Conservation (phyloP, 2,113 vertebrate species). For the Crotalus viridis region DNA sequence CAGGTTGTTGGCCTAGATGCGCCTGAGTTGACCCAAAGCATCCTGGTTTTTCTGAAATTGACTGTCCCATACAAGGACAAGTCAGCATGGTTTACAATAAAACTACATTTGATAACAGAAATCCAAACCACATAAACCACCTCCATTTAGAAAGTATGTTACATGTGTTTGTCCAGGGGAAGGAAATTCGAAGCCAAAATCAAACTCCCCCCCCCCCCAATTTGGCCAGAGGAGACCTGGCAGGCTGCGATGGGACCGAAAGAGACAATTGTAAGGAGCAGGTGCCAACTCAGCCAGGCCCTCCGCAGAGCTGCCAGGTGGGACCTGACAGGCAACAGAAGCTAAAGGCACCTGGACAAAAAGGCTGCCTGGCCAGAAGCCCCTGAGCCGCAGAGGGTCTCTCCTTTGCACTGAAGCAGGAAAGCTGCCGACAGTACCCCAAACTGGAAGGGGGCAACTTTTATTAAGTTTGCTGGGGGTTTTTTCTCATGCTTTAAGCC, state of each 20-base stretch:
- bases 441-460: background rate
- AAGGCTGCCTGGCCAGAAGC: background rate
- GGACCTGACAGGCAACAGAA: background rate
- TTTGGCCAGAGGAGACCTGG: background rate
- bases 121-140: background rate
- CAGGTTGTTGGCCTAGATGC: background rate
- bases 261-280: background rate
- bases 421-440: background rate
- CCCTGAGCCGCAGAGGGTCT: background rate
- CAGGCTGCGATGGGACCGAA: background rate
- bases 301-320: background rate
- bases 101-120: background rate
- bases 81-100: background rate
- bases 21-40: background rate
- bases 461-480: background rate
- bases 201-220: background rate
- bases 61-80: background rate
- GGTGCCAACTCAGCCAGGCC: background rate
- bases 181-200: background rate
- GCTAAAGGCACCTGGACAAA: background rate
- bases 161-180: background rate
- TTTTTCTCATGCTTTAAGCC: background rate
- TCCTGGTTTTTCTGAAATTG: background rate
- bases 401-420: background rate
- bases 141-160: background rate